Conservation (phyloP, 64 coral and sea anemone genomes). For the Porites australiensis region DNA sequence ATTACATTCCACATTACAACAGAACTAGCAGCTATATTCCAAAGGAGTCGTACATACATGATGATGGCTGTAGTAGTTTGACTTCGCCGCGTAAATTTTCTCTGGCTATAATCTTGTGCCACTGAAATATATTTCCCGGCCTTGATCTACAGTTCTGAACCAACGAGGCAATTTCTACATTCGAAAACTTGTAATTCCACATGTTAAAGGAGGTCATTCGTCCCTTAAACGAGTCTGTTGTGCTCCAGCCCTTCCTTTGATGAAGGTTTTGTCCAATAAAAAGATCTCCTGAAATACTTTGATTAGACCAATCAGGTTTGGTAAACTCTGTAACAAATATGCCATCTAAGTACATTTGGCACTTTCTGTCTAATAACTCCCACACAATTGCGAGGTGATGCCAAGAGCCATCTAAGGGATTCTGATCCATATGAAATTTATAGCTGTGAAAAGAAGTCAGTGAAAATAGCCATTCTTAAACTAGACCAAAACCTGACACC, state of each 20-base stretch:
- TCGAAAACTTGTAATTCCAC: neutral
- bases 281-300: neutral
- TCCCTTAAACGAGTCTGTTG: neutral
- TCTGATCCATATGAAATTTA: neutral
- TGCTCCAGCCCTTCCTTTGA: neutral
- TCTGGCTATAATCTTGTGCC: neutral
- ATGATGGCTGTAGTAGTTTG: constrained; percentile 4
- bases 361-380: neutral
- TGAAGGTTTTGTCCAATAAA: neutral
- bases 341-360: constrained; percentile 23
- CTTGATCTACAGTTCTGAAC: neutral
- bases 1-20: too few species aligned
- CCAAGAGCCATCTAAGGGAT: constrained; percentile 30
- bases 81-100: neutral
- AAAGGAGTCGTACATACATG: constrained; percentile 7
- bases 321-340: neutral
- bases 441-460: neutral
- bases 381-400: constrained; percentile 27
- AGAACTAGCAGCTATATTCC: too few species aligned
- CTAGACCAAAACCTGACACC: too few species aligned
- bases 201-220: constrained; percentile 52
- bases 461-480: too few species aligned
- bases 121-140: constrained; percentile 32
- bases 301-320: neutral
- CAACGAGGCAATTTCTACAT: neutral